Percentiles rank a stretch among this genome's conserved stretches.
These are phyloP conservation scores for Molorchus minor DNA, from an alignment of 2,888 invertebrate species.

Conservation along the genomic window DNA sequence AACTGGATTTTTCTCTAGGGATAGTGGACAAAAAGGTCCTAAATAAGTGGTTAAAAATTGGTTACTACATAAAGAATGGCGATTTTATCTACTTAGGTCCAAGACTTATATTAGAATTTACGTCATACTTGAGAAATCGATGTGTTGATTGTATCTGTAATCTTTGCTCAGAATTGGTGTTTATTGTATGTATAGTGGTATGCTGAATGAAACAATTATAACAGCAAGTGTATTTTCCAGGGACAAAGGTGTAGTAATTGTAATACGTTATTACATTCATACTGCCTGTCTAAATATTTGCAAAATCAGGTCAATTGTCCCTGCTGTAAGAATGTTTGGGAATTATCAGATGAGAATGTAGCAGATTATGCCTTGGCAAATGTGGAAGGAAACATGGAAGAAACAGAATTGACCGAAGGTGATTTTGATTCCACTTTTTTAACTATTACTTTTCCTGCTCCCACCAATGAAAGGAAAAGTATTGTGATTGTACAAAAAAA, in stretches of 20 bases:
- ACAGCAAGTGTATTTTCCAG: neutral
- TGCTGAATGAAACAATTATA: neutral
- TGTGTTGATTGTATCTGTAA: constrained; percentile 51
- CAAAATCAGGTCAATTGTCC: constrained; percentile 12
- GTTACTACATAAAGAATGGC: constrained; percentile 51
- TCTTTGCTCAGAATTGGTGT: constrained; percentile 55
- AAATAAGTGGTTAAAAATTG: constrained; percentile 48
- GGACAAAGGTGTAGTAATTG: constrained; percentile 16
- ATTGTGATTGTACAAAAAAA: too few species aligned
- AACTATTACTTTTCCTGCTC: too few species aligned
- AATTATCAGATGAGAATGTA: neutral
- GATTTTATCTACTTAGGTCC: constrained; percentile 52
- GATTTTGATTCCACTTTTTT: too few species aligned
- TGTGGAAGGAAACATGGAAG: too few species aligned
- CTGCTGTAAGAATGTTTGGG: constrained; percentile 15
- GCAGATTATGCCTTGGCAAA: neutral
- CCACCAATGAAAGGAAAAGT: too few species aligned
- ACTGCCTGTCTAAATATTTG: constrained; percentile 24
- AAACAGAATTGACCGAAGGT: too few species aligned
- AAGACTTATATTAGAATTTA: constrained; percentile 54
- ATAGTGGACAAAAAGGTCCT: constrained; percentile 50
- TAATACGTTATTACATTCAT: constrained; percentile 14
- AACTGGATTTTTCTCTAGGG: constrained; percentile 43
- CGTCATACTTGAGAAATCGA: constrained; percentile 50
- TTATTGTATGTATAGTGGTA: constrained; percentile 51